Evolutionary conservation across 2,888 invertebrate species (phyloP), one percentile per base, ranked within the genome.

Genomic region (Oscheius onirici): DNA sequence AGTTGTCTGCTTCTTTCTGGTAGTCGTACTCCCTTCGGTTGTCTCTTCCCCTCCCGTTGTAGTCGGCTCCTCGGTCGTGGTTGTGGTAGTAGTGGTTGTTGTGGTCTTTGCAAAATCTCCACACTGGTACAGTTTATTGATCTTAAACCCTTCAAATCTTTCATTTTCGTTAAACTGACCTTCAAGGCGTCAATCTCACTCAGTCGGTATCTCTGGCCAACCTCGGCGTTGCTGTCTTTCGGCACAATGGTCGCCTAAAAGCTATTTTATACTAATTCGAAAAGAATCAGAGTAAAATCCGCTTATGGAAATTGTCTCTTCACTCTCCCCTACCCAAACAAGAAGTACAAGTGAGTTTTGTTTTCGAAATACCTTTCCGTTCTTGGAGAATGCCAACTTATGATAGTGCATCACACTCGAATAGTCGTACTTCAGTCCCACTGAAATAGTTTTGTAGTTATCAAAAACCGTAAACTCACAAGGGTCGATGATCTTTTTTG

Each of bases 341-440:
- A 17, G 10, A 3, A 17, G 17, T n/a, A 17, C 17, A 46, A 46
- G 57, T 57, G 57, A 34, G 57, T 57, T 34, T 6, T 40, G 34
- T 6, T 34, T 34, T 34, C 8, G 34, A 6, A 6, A 34, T 28
- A 63, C 63, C 78, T 88, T 87, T 15, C 88, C 88, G 79, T 90
- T 89, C 20, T 88, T 87, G 57, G 90, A 89, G 80, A 91, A 91
- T 13, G 90, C 90, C 78, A 89, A 66, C 40, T 88, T 88, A 72
- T 89, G 89, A 83, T 93, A 93, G 87, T 93, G 93, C 93, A 93
- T 93, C 41, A 93, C 80, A 22, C 77, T 80, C 44, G 92, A 91
- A 86, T 92, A 93, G 87, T 93, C 93, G 83, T 93, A 93, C 70
- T 92, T 92, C 86, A 92, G 92, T 60, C 88, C 88, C 28, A 89